A percentile compares a stretch with the other conserved stretches of the same genome.
Evolutionary conservation across 2,888 invertebrate genomes (phyloP).

Genomic region (Drosophila pseudotalamancana): DNA sequence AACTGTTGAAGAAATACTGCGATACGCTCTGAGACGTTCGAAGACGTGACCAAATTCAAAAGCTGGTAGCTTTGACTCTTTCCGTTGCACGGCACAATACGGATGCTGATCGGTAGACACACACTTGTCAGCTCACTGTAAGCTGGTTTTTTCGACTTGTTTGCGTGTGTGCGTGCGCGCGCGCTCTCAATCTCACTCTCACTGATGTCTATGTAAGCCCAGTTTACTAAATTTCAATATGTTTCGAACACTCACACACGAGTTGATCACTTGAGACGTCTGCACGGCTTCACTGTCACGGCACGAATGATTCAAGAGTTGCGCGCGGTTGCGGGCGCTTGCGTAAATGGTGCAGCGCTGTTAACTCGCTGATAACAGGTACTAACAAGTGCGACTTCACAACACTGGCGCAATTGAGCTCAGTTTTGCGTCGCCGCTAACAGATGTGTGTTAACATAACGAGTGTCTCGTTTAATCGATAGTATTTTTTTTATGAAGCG

Average conservation of each 20-base stretch:
- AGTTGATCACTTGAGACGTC: neutral
- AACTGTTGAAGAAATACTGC: conserved; percentile 39
- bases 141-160: conserved; percentile 60
- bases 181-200: conserved; percentile 47
- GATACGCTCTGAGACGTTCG: conserved; percentile 55
- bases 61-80: conserved; percentile 69
- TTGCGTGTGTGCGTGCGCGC: conserved; percentile 29
- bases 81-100: conserved; percentile 57
- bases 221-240: conserved; percentile 45
- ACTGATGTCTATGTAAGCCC: conserved; percentile 53
- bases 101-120: conserved; percentile 70
- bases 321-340: conserved; percentile 30
- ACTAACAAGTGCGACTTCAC: neutral
- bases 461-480: neutral
- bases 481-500: neutral
- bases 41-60: conserved; percentile 37
- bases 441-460: neutral
- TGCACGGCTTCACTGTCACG: conserved; percentile 3
- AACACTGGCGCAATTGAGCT: conserved; percentile 1
- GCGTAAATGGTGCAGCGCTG: conserved; percentile 19
- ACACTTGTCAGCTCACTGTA: conserved; percentile 75
- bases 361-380: conserved; percentile 11
- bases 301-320: conserved; percentile 58
- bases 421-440: conserved; percentile 1
- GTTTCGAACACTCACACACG: conserved; percentile 16